A percentile compares a stretch with the other conserved stretches of the same genome.
These are phyloP conservation scores for Drosophila obscura DNA, from an alignment of 1,140 invertebrate genomes.

Conservation along the genomic window DNA sequence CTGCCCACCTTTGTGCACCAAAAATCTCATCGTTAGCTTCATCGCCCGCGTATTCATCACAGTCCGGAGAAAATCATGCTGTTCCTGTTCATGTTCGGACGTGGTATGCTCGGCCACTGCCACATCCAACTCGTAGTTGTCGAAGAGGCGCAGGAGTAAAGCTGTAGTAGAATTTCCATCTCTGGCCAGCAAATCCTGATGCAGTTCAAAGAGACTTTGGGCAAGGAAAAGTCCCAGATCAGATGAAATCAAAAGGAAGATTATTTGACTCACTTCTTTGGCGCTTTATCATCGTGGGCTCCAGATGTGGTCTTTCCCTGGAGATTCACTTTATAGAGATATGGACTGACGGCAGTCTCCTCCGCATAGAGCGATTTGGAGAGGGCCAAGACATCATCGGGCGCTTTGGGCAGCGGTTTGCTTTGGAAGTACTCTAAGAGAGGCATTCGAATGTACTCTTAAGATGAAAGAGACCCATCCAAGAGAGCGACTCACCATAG, in stretches of 20 bases:
- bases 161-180: constrained; percentile 86
- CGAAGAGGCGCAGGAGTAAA: constrained; percentile 87
- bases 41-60: constrained; percentile 90
- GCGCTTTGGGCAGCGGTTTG: constrained; percentile 53
- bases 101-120: constrained; percentile 90
- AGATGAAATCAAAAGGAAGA: neutral
- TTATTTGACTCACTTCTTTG: constrained; percentile 86
- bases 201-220: constrained; percentile 67
- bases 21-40: constrained; percentile 86
- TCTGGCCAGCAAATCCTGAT: constrained; percentile 71
- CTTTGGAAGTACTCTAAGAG: constrained; percentile 67
- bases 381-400: constrained; percentile 62
- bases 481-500: constrained; percentile 56
- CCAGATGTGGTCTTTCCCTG: constrained; percentile 89
- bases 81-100: constrained; percentile 89
- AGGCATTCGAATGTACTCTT: constrained; percentile 1
- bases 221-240: no score
- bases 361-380: constrained; percentile 65
- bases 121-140: constrained; percentile 91
- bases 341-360: constrained; percentile 59
- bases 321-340: constrained; percentile 69
- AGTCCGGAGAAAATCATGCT: constrained; percentile 89
- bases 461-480: neutral
- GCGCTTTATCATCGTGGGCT: constrained; percentile 87
- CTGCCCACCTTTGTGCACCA: constrained; percentile 64